A percentile compares a stretch with the other conserved stretches of the same genome.
Evolutionary conservation across 1,140 invertebrate species (phyloP).

Genomic region (Tetraneura akinire): DNA sequence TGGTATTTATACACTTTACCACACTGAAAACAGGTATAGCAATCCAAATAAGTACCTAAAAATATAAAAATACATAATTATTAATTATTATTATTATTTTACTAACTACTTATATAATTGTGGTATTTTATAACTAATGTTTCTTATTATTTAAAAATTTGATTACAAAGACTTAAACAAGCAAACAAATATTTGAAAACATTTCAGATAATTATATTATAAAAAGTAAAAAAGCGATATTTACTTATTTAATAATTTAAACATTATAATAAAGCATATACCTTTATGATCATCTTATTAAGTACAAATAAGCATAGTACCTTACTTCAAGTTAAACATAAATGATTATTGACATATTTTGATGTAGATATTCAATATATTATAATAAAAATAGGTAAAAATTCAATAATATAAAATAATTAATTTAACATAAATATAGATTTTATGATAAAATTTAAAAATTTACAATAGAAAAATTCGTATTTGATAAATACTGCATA

Average conservation of each 20-base stretch:
- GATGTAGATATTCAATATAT: no score
- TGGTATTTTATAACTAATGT: background rate
- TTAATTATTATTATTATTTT: background rate
- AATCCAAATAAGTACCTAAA: slow-evolving; percentile 25
- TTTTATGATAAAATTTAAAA: no score
- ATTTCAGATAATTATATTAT: background rate
- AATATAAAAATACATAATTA: slow-evolving; percentile 5
- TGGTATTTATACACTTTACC: slow-evolving; percentile 53
- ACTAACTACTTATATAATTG: background rate
- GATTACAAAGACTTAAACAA: background rate
- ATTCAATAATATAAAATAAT: no score
- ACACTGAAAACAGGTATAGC: slow-evolving; percentile 52
- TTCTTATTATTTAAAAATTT: background rate
- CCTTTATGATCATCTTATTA: background rate
- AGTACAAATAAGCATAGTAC: background rate
- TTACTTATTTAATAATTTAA: background rate
- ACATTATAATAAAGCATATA: background rate
- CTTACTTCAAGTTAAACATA: no score
- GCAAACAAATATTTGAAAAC: background rate
- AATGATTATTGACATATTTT: no score
- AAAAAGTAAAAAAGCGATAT: slow-evolving; percentile 7
- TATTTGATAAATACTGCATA: no score
- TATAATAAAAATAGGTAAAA: no score
- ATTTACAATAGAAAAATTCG: no score
- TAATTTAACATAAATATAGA: background rate